Conservation (phyloP, 2,888 invertebrate species). For the Helicoverpa assulta region DNA sequence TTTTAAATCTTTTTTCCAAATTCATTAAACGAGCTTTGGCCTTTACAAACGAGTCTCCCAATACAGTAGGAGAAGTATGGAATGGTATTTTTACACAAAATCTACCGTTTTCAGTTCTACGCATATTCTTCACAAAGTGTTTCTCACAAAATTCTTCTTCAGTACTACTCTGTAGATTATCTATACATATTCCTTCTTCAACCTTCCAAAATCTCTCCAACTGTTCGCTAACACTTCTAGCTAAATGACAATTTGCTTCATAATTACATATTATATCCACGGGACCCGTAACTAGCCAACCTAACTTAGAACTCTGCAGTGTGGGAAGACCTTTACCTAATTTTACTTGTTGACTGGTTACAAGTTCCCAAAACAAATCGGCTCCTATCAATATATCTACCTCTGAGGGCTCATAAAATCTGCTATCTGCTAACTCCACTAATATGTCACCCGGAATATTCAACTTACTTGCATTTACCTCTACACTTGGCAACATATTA, state of each 20-base stretch:
- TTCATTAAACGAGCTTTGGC: background rate
- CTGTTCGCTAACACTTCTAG: slow-evolving; percentile 11
- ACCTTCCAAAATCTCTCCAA: slow-evolving; percentile 16
- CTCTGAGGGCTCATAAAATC: slow-evolving; percentile 2
- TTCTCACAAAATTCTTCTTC: background rate
- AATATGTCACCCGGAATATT: slow-evolving; percentile 7
- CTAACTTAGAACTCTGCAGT: slow-evolving; percentile 3
- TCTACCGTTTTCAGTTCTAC: background rate
- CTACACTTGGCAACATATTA: background rate
- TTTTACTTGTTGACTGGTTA: slow-evolving; percentile 7
- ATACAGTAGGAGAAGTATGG: background rate
- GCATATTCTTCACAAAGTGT: slow-evolving; percentile 7
- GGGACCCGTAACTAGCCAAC: slow-evolving; percentile 9
- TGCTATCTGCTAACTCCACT: background rate
- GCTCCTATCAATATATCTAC: slow-evolving; percentile 10
- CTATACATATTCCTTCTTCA: background rate
- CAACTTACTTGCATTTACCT: background rate
- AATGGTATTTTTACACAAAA: slow-evolving; percentile 2
- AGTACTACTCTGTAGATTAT: background rate
- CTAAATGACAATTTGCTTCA: slow-evolving; percentile 5
- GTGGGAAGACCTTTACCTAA: slow-evolving; percentile 8
- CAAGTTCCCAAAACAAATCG: slow-evolving; percentile 4
- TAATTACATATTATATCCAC: background rate
- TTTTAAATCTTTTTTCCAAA: background rate
- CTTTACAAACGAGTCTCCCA: background rate